These are phyloP conservation scores for Abrostola tripartita DNA, from an alignment of 2,888 invertebrate genomes.

Conservation along the genomic window DNA sequence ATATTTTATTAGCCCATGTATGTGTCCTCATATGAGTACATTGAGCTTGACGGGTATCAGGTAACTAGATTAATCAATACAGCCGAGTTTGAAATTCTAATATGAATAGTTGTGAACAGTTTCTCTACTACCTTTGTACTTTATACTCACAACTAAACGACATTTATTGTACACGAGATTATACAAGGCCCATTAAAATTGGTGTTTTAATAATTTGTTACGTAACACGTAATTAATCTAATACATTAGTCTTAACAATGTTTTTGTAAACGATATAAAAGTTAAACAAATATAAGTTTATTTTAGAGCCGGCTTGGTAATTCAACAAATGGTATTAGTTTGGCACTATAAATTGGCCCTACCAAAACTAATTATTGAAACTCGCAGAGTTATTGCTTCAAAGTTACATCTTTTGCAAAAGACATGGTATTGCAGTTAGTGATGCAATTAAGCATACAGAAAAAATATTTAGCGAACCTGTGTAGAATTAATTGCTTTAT, in stretches of 20 bases:
- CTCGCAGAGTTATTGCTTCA: slow-evolving; percentile 58
- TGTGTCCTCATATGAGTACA: slow-evolving; percentile 20
- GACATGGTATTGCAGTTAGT: slow-evolving; percentile 32
- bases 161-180: slow-evolving; percentile 67
- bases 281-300: slow-evolving; percentile 38
- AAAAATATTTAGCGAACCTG: slow-evolving; percentile 26
- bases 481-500: slow-evolving; percentile 38
- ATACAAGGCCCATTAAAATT: slow-evolving; percentile 55
- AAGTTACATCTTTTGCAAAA: slow-evolving; percentile 43
- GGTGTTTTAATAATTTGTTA: slow-evolving; percentile 54
- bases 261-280: slow-evolving; percentile 51
- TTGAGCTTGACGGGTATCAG: slow-evolving; percentile 14
- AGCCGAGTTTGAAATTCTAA: slow-evolving; percentile 37
- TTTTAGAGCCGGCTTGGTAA: slow-evolving; percentile 43
- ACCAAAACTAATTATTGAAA: slow-evolving; percentile 47
- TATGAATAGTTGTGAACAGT: slow-evolving; percentile 60
- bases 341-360: slow-evolving; percentile 52
- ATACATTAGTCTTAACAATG: slow-evolving; percentile 47
- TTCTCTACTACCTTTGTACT: slow-evolving; percentile 82
- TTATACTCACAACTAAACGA: slow-evolving; percentile 78
- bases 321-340: slow-evolving; percentile 40
- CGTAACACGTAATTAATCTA: slow-evolving; percentile 37
- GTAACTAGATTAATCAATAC: slow-evolving; percentile 31
- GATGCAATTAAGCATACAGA: slow-evolving; percentile 33
- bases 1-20: slow-evolving; percentile 11